Conservation (phyloP, 2,113 vertebrate genomes). For the Podilymbus podiceps region DNA sequence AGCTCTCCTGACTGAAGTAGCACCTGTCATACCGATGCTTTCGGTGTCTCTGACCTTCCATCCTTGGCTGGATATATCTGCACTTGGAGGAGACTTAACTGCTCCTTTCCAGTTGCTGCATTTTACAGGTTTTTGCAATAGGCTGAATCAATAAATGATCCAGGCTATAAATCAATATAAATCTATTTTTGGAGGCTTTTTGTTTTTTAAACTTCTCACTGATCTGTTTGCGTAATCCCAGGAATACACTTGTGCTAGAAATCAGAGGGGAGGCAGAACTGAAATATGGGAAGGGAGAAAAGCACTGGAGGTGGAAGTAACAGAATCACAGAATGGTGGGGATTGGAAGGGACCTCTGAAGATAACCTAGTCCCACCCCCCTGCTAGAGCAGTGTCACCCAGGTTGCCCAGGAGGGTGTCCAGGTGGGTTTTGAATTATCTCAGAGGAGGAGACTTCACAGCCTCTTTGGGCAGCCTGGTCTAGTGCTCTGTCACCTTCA, state of each 20-base stretch:
- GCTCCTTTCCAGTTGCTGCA: rapidly evolving
- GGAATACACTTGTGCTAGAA: background rate
- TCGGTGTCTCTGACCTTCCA: background rate
- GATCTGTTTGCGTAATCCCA: background rate
- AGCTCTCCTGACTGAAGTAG: rapidly evolving
- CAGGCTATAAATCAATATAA: background rate
- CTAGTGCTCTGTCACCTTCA: no score
- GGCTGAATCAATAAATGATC: background rate
- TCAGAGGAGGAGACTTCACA: no score
- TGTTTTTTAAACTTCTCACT: background rate
- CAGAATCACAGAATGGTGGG: no score
- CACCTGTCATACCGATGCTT: rapidly evolving
- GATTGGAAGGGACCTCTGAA: no score
- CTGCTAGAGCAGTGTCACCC: no score
- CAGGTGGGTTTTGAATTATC: no score
- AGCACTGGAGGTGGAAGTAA: background rate
- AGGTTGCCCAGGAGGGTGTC: no score
- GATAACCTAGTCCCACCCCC: no score
- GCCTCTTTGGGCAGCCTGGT: no score
- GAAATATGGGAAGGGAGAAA: background rate
- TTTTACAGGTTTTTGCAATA: background rate
- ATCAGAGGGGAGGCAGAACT: background rate
- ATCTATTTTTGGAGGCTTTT: no score
- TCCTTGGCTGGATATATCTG: rapidly evolving
- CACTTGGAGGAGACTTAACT: rapidly evolving